These are phyloP conservation scores for Stratiolaelaps scimitus DNA, from an alignment of 1,140 invertebrate genomes.

Conservation along the genomic window DNA sequence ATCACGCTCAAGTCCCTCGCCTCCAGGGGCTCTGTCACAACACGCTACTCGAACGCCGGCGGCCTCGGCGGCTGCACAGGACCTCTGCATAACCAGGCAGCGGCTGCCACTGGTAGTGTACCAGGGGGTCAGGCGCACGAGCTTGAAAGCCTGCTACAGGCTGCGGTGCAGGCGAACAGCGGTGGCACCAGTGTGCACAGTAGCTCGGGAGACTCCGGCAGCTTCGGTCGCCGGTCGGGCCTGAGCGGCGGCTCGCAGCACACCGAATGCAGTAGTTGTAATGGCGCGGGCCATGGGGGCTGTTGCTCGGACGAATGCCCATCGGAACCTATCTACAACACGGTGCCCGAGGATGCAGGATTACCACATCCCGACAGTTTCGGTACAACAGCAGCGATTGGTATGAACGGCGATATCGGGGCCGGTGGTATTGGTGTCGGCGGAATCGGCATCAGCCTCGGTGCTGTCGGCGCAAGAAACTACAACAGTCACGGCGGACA, in stretches of 20 bases:
- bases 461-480: not conserved
- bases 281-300: not conserved
- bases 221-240: conserved; percentile 11
- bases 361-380: too few species aligned
- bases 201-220: conserved; percentile 16
- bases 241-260: conserved; percentile 20
- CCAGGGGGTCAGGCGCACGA: conserved; percentile 1
- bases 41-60: not conserved
- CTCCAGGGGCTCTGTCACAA: not conserved
- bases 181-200: conserved; percentile 12
- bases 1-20: conserved; percentile 21
- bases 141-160: conserved; percentile 10
- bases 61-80: not conserved
- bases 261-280: conserved; percentile 22
- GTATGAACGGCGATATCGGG: too few species aligned
- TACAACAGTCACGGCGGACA: conserved; percentile 8
- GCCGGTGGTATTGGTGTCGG: too few species aligned
- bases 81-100: too few species aligned
- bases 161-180: conserved; percentile 11
- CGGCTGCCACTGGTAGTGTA: too few species aligned
- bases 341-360: not conserved
- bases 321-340: conserved; percentile 16
- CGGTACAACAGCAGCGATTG: too few species aligned
- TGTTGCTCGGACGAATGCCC: not conserved
- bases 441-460: too few species aligned